These are phyloP conservation scores for Conops quadrifasciatus DNA, from an alignment of 2,888 invertebrate species.

Conservation along the genomic window DNA sequence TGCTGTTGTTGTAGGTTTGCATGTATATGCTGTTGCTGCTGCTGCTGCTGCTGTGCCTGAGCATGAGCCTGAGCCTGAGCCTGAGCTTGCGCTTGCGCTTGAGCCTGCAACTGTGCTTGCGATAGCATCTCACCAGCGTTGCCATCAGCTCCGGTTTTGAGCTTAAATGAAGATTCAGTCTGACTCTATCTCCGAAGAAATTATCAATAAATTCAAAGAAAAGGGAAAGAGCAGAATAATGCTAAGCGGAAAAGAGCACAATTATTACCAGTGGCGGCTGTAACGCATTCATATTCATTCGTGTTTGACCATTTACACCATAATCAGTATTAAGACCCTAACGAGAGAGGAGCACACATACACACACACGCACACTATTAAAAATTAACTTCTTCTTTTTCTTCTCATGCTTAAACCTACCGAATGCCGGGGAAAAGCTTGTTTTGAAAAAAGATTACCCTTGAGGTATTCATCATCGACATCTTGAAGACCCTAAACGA, in stretches of 20 bases:
- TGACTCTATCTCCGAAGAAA: background rate
- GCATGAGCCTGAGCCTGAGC: slow-evolving; percentile 31
- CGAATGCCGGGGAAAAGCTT: slow-evolving; percentile 40
- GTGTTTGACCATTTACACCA: slow-evolving; percentile 33
- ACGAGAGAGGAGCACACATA: background rate
- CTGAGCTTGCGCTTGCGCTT: slow-evolving; percentile 38
- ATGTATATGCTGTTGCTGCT: slow-evolving; percentile 34
- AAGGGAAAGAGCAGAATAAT: background rate
- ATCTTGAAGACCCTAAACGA: slow-evolving; percentile 53
- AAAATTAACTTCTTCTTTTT: background rate
- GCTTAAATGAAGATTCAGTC: slow-evolving; percentile 30
- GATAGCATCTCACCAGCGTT: slow-evolving; percentile 25
- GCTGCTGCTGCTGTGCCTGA: slow-evolving; percentile 29
- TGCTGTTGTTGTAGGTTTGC: slow-evolving; percentile 35
- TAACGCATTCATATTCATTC: slow-evolving; percentile 16
- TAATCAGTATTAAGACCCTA: slow-evolving; percentile 45
- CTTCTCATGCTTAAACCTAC: slow-evolving; percentile 36
- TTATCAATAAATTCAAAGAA: background rate
- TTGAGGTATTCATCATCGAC: slow-evolving; percentile 57
- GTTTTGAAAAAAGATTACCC: slow-evolving; percentile 51
- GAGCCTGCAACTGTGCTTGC: slow-evolving; percentile 38
- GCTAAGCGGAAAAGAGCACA: background rate
- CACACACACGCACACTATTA: background rate
- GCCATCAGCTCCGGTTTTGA: slow-evolving; percentile 26
- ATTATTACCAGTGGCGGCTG: slow-evolving; percentile 19